phyloP scores from a whole-genome alignment of 2,888 invertebrate genomes.

The Conus canariensis region DNA sequence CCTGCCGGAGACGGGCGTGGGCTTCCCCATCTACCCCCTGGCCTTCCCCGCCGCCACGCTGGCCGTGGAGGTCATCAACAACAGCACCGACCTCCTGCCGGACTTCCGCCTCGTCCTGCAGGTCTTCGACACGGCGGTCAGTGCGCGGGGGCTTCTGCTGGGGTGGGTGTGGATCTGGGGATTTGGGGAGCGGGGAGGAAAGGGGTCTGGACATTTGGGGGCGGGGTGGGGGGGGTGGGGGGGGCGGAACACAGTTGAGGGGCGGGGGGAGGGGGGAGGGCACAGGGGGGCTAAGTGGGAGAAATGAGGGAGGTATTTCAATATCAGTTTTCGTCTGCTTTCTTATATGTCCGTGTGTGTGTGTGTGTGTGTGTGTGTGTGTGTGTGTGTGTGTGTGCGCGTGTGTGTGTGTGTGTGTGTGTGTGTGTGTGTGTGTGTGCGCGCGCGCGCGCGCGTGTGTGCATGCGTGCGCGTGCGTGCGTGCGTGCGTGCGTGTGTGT shows the following conservation, averaged over 20 bases:
- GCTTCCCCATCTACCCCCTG: constrained; percentile 47
- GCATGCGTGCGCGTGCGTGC: background rate
- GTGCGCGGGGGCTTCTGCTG: background rate
- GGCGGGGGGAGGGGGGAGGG: too few species aligned
- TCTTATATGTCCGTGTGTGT: background rate
- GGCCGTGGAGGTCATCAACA: constrained; percentile 54
- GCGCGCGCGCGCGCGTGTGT: background rate
- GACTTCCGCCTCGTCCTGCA: constrained; percentile 53
- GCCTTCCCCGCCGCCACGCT: constrained; percentile 52
- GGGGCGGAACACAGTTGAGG: too few species aligned
- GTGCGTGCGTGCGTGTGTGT: background rate
- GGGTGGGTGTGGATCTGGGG: too few species aligned
- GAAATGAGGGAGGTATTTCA: too few species aligned
- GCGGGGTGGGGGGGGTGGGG: too few species aligned
- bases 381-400: too few species aligned
- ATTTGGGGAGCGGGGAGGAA: background rate
- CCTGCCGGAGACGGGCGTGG: constrained; percentile 51
- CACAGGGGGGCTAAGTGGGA: too few species aligned
- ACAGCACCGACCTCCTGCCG: constrained; percentile 53
- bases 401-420: too few species aligned
- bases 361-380: background rate
- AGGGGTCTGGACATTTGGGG: too few species aligned
- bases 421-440: too few species aligned
- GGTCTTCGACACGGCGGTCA: constrained; percentile 55
- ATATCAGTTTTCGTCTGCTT: background rate